Percentiles rank a stretch among this genome's conserved stretches.
phyloP scores from a whole-genome alignment of 2,888 invertebrate genomes.

The Hydroisotoma schaefferi region DNA sequence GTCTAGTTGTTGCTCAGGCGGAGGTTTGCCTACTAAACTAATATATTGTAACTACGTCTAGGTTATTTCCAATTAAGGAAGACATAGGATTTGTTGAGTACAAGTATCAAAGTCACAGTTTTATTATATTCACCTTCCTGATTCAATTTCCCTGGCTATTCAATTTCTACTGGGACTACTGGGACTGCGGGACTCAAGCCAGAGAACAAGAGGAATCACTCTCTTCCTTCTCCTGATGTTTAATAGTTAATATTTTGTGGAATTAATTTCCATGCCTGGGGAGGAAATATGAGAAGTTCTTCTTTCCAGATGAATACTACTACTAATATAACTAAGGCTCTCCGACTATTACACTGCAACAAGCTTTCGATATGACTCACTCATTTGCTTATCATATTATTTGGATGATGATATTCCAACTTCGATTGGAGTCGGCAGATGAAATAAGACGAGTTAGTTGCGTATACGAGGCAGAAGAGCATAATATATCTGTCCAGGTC shows the following conservation, averaged over 20 bases:
- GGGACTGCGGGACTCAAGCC: neutral
- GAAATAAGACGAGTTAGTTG: too few species aligned
- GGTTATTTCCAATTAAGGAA: constrained; percentile 43
- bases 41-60: constrained; percentile 18
- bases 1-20: neutral
- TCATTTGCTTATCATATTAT: neutral
- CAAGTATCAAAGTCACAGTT: constrained; percentile 43
- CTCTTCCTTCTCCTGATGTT: constrained; percentile 36
- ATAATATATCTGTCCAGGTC: too few species aligned
- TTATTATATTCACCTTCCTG: constrained; percentile 42
- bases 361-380: constrained; percentile 1
- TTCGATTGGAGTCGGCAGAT: too few species aligned
- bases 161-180: constrained; percentile 28
- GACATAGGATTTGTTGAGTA: constrained; percentile 31
- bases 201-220: constrained; percentile 8
- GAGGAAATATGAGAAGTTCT: constrained; percentile 50
- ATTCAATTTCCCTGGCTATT: constrained; percentile 44
- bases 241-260: constrained; percentile 51
- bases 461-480: too few species aligned
- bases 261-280: constrained; percentile 50
- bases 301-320: constrained; percentile 34
- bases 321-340: neutral
- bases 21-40: neutral
- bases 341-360: too few species aligned
- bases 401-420: too few species aligned